A percentile compares a stretch with the other conserved stretches of the same genome.
phyloP scores from a whole-genome alignment of 2,113 vertebrate species.

The Poeciliopsis occidentalis region DNA sequence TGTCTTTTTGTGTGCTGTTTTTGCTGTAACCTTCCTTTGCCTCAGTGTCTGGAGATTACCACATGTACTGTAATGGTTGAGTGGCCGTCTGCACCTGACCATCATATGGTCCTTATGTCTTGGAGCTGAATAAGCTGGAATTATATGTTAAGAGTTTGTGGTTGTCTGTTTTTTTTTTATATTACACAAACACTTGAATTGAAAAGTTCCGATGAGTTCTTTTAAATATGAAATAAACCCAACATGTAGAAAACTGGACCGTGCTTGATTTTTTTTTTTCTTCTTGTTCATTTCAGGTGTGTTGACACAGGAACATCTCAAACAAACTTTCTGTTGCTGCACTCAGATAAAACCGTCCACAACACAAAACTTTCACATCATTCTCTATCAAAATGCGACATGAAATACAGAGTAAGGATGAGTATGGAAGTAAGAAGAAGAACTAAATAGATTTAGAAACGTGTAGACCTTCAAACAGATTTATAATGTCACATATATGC shows the following conservation, averaged over 20 bases:
- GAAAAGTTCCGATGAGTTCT: conserved; percentile 40
- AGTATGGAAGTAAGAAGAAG: no score
- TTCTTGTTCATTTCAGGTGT: no score
- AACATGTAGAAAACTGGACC: background rate
- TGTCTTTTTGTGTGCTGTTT: conserved; percentile 31
- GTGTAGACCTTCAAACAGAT: no score
- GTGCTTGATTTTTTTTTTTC: background rate
- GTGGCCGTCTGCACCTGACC: conserved; percentile 59
- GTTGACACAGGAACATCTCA: no score
- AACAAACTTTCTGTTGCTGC: no score
- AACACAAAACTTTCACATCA: no score
- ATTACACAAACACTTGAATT: conserved; percentile 52
- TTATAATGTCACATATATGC: background rate
- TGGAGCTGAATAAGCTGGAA: conserved; percentile 32
- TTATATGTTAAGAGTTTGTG: conserved; percentile 38
- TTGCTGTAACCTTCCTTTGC: conserved; percentile 31
- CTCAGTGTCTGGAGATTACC: conserved; percentile 50
- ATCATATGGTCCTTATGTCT: conserved; percentile 67
- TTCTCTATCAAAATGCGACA: no score
- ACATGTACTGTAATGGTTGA: conserved; percentile 60
- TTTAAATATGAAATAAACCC: conserved; percentile 56
- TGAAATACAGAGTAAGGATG: no score
- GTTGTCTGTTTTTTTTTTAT: conserved; percentile 40
- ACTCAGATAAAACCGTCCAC: no score
- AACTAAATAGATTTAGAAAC: no score